phyloP scores from a whole-genome alignment of 2,888 invertebrate species.

The Ochlodes sylvanus region DNA sequence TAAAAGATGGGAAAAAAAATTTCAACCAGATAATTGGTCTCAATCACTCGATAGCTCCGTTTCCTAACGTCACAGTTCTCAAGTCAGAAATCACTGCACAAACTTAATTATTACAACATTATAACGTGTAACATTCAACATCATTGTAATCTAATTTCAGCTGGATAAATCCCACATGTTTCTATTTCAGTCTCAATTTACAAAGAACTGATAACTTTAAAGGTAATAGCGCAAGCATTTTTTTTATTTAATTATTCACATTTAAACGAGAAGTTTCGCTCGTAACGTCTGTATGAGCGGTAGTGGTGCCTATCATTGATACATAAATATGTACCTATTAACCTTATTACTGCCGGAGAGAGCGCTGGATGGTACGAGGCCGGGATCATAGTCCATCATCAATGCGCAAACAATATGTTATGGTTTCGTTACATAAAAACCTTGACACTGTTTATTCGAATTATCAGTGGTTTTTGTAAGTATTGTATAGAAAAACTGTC shows the following conservation, averaged over 20 bases:
- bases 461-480: neutral
- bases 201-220: too few species aligned
- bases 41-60: too few species aligned
- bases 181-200: too few species aligned
- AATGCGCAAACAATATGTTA: conserved; percentile 15
- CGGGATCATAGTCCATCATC: conserved; percentile 34
- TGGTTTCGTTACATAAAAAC: conserved; percentile 1
- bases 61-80: too few species aligned
- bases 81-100: too few species aligned
- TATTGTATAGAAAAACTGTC: neutral
- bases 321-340: conserved; percentile 27
- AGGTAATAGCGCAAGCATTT: too few species aligned
- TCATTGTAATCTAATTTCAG: too few species aligned
- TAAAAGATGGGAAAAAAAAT: too few species aligned
- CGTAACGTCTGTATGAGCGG: conserved; percentile 17
- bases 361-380: conserved; percentile 34
- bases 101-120: too few species aligned
- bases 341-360: conserved; percentile 35
- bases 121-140: too few species aligned
- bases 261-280: conserved; percentile 7
- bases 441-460: conserved; percentile 8
- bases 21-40: too few species aligned
- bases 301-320: conserved; percentile 24
- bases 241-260: neutral
- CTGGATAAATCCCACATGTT: too few species aligned